Evolutionary conservation across 2,797 vertebrate species (phyloP), one percentile per base, ranked within the genome.

Genomic region (Anomalospiza imberbis): DNA sequence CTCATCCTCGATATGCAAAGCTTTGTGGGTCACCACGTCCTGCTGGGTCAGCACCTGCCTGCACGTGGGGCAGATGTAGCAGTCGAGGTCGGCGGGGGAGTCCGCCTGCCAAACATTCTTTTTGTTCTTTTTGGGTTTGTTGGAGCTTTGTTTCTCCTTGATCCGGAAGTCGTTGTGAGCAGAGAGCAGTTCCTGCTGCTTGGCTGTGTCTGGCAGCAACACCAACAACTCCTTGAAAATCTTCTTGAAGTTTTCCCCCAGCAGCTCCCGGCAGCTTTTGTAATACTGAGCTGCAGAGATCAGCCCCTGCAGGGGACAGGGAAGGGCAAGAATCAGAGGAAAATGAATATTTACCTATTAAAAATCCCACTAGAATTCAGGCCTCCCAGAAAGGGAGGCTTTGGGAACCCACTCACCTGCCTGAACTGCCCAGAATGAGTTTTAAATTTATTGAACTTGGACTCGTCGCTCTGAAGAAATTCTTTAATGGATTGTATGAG

Each of bases 151-250:
- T 79, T 97, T 98, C 93, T 99, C 99, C 55, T 96, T 97, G 72
- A 97, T 96, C 71, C 95, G 94, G 95, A 98, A 98, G 97, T 99
- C 98, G 4, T 97, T 97, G 73, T 99, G 99, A 16, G 99, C 99
- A 4, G 97, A 98, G 72, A 99, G 98, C 76, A 99, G 98, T 97
- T 99, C 99, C 97, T 99, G 99, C 96, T 99, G 99, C 96, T 99
- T 99, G 57, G 89, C 96, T 0, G 98, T 99, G 98, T 99, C 99
- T 0, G 99, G 99, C 77, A 99, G 92, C n/a, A 99, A 98, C 68
- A 99, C 99, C 96, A 99, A 96, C 92, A 99, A 97, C 98, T 99
- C 99, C 0, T 98, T 99, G 93, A 99, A 99, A 92, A 99, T 99
- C 94, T 98, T 97, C 97, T 91, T 98, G 80, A 99, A 99, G 98